phyloP scores from a whole-genome alignment of 2,797 vertebrate species.

The Crenichthys baileyi region DNA sequence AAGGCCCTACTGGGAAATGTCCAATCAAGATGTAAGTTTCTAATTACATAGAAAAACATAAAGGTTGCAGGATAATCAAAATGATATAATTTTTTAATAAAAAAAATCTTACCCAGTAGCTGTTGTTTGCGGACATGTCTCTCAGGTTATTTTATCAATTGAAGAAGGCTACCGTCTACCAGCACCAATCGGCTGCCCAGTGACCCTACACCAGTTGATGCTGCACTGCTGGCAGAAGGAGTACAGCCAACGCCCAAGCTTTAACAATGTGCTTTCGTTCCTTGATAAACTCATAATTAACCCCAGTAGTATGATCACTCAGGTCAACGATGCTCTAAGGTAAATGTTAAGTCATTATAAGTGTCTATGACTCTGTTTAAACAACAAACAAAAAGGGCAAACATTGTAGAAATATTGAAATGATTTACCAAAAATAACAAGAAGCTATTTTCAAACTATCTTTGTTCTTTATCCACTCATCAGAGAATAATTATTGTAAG shows the following conservation, averaged over 20 bases:
- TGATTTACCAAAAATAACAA: background rate
- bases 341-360: conserved; percentile 25
- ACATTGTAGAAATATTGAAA: background rate
- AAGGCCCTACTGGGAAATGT: conserved; percentile 99
- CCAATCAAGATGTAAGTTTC: conserved; percentile 95
- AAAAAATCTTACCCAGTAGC: background rate
- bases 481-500: background rate
- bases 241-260: conserved; percentile 89
- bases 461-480: background rate
- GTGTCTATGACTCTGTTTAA: background rate
- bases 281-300: conserved; percentile 97
- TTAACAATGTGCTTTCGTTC: conserved; percentile 91
- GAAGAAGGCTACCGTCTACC: conserved; percentile 98
- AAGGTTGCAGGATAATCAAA: background rate
- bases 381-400: background rate
- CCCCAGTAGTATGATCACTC: conserved; percentile 90
- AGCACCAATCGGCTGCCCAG: conserved; percentile 94
- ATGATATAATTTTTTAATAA: background rate
- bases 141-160: conserved; percentile 96
- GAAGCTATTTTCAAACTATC: background rate
- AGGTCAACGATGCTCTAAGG: conserved; percentile 84
- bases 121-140: conserved; percentile 8
- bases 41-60: background rate
- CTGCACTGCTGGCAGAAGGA: conserved; percentile 99
- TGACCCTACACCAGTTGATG: conserved; percentile 96